These are phyloP conservation scores for Ellobius talpinus DNA, from an alignment of 2,113 vertebrate species.

Conservation along the genomic window DNA sequence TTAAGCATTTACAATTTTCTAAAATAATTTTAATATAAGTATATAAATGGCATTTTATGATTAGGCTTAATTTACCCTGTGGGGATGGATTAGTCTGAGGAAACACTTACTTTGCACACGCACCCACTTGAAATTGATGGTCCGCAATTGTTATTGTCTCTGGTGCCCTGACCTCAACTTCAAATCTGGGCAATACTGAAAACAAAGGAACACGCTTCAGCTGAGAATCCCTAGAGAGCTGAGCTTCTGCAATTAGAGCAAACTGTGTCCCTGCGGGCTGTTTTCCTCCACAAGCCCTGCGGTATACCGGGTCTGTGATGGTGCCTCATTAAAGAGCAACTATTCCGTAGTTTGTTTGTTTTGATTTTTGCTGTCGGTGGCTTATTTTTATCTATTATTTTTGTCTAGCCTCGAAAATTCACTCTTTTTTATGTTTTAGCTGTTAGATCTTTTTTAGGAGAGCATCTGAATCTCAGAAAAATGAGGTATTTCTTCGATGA, in stretches of 20 bases:
- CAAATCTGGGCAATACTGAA: constrained; percentile 85
- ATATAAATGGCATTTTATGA: background rate
- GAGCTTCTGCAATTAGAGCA: background rate
- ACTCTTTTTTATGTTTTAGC: background rate
- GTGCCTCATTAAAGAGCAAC: background rate
- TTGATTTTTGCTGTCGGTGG: background rate
- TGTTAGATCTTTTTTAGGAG: background rate
- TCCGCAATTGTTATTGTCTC: constrained; percentile 83
- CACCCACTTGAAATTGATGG: constrained; percentile 75
- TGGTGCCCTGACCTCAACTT: constrained; percentile 75
- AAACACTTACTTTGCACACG: constrained; percentile 85
- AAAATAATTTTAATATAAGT: background rate
- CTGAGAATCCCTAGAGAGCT: background rate
- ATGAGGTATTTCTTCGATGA: background rate
- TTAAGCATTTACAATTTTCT: background rate
- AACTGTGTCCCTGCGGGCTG: background rate
- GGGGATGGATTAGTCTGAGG: background rate
- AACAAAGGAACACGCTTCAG: constrained; percentile 57
- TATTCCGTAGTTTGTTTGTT: background rate
- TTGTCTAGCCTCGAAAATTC: background rate
- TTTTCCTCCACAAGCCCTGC: background rate
- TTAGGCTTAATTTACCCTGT: background rate
- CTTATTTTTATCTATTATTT: background rate
- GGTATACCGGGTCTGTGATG: background rate
- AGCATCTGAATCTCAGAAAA: constrained; percentile 1